phyloP scores from a whole-genome alignment of 2,797 vertebrate species.

The Sebastes flavidus region DNA sequence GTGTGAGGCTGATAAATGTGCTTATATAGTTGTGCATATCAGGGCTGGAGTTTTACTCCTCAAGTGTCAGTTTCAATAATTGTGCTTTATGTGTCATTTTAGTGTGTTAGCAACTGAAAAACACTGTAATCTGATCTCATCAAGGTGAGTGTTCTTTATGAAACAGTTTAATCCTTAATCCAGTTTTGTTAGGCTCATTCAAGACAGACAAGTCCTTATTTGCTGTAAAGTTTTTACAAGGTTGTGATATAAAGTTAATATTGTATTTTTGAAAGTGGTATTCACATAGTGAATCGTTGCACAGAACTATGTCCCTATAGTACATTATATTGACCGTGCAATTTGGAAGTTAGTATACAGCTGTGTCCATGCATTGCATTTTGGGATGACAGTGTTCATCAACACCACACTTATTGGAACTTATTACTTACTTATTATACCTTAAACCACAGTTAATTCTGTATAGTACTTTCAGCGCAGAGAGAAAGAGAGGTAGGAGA shows the following conservation, averaged over 20 bases:
- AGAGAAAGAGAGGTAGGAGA: not conserved
- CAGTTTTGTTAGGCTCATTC: not conserved
- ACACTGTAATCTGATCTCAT: too few species aligned
- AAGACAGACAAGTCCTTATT: not conserved
- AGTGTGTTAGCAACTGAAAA: not conserved
- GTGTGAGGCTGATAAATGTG: not conserved
- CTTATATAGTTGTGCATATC: not conserved
- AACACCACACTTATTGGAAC: not conserved
- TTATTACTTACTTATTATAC: not conserved
- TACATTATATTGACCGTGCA: not conserved
- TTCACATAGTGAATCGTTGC: not conserved
- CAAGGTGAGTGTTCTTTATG: not conserved
- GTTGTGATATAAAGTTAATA: not conserved
- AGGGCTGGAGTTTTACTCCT: not conserved
- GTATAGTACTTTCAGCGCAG: not conserved
- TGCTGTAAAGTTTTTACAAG: not conserved
- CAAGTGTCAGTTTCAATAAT: not conserved
- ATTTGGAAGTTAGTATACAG: not conserved
- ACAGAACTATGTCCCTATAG: not conserved
- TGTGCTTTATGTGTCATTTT: not conserved
- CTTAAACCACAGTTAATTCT: not conserved
- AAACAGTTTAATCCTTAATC: not conserved
- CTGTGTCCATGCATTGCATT: not conserved
- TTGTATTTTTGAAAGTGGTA: not conserved
- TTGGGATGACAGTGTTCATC: not conserved